Base-by-base conservation (phyloP, 2,797 vertebrate genomes). In the Oreonectes daqikongensis region DNA sequence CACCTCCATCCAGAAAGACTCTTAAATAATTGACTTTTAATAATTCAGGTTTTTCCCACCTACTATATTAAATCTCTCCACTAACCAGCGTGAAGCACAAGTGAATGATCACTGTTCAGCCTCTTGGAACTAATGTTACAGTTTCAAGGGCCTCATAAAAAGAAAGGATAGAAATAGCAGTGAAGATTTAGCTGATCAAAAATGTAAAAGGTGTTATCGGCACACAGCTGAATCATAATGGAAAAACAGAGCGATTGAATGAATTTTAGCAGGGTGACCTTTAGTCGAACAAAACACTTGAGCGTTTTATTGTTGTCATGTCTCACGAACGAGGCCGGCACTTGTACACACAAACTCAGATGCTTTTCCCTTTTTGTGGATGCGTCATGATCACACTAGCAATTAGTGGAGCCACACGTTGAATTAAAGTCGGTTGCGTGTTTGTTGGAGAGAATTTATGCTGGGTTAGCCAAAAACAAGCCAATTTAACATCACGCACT, bases 1-100 rank as follows among this genome's bases (percentile, higher is more conserved):
- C 35, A 53, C 63, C 67, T 71, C 28, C 46, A 35, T 48, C 65
- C 30, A 80, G 72, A 78, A 72, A 24, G 55, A 8, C 18, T 17
- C 63, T 73, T 82, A 79, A 84, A 77, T 81, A 81, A 82, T 79
- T 82, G 52, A 71, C 60, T 81, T 82, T 81, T 70, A 82, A 81
- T 77, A 65, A 77, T 81, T 72, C 52, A 84, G 77, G 53, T 63
- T 55, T 77, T 71, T 50, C 75, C 64, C 69, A 72, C 63, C 53
- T 48, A 50, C 24, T 46, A 63, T 65, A 79, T 79, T 76, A 77
- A 74, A 52, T 72, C 63, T 60, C 53, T 72, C 40, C 59, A 38
- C 42, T 69, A 68, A 75, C 20, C 17, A 52, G 42, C 12, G 15
- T 2, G 28, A 7, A 46, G 44, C 22, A 20, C 48, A 63, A 65